These are phyloP conservation scores for Halictus ligatus DNA, from an alignment of 2,888 invertebrate species.

Conservation along the genomic window DNA sequence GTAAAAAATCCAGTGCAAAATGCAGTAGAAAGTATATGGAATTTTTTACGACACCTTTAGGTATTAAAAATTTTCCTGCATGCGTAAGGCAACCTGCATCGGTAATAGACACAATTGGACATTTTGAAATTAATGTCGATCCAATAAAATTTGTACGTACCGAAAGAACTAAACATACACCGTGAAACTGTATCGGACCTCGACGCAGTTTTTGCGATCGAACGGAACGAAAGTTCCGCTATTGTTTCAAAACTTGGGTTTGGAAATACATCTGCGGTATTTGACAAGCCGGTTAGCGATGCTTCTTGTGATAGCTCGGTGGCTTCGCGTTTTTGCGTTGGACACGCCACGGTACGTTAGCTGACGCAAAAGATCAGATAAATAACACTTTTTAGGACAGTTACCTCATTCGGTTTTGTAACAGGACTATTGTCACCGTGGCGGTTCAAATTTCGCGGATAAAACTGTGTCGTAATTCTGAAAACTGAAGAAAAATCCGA, in stretches of 20 bases:
- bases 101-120: neutral
- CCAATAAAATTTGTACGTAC: neutral
- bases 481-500: neutral
- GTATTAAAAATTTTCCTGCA: too few relatives aligned
- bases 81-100: neutral
- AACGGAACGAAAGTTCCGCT: neutral
- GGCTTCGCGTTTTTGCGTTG: slow-evolving; percentile 51
- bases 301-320: slow-evolving; percentile 50
- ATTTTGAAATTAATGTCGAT: neutral
- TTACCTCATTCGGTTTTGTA: slow-evolving; percentile 53
- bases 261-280: neutral
- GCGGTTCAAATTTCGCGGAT: neutral
- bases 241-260: slow-evolving; percentile 24
- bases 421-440: slow-evolving; percentile 5
- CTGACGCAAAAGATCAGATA: slow-evolving; percentile 57
- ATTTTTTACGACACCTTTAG: neutral
- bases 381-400: slow-evolving; percentile 58
- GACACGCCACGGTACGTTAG: slow-evolving; percentile 34
- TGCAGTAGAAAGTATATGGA: too few relatives aligned
- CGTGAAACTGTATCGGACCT: neutral
- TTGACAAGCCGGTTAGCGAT: neutral
- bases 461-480: neutral
- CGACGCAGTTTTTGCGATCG: neutral
- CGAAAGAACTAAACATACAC: neutral
- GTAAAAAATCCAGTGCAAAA: neutral